These are phyloP conservation scores for Azorinus chamasolen DNA, from an alignment of 2,888 invertebrate genomes.

Conservation along the genomic window DNA sequence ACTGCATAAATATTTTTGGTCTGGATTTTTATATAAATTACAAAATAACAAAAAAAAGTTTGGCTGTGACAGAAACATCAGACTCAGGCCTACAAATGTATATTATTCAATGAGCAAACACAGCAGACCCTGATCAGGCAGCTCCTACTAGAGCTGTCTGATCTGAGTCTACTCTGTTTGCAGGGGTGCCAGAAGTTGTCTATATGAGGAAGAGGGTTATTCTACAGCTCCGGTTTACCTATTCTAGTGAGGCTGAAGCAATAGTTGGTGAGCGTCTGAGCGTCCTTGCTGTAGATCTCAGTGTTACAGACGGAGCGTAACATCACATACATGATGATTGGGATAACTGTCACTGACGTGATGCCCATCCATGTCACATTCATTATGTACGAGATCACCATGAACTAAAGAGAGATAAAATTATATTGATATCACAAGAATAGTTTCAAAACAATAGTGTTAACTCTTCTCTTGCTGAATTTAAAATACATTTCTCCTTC, in stretches of 20 bases:
- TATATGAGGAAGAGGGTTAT: background rate
- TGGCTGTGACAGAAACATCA: too few relatives aligned
- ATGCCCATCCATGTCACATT: slow-evolving; percentile 84
- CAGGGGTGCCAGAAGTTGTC: background rate
- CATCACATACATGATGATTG: slow-evolving; percentile 82
- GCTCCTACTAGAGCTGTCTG: too few relatives aligned
- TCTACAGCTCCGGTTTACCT: slow-evolving; percentile 73
- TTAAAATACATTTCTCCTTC: too few relatives aligned
- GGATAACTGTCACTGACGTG: slow-evolving; percentile 77
- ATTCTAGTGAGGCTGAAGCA: slow-evolving; percentile 83
- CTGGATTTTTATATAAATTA: too few relatives aligned
- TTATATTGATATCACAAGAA: background rate
- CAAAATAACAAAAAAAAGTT: too few relatives aligned
- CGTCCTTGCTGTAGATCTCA: slow-evolving; percentile 81
- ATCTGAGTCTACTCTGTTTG: too few relatives aligned
- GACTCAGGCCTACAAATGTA: too few relatives aligned
- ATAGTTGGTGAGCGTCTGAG: slow-evolving; percentile 68
- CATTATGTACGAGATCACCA: slow-evolving; percentile 82
- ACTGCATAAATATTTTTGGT: too few relatives aligned
- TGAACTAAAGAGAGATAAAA: slow-evolving; percentile 76
- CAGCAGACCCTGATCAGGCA: too few relatives aligned
- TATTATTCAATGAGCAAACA: too few relatives aligned
- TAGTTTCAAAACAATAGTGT: too few relatives aligned
- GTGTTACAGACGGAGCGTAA: slow-evolving; percentile 80
- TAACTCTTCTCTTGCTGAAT: too few relatives aligned